phyloP scores from a whole-genome alignment of 2,888 invertebrate species.

The Drosophila atripex region DNA sequence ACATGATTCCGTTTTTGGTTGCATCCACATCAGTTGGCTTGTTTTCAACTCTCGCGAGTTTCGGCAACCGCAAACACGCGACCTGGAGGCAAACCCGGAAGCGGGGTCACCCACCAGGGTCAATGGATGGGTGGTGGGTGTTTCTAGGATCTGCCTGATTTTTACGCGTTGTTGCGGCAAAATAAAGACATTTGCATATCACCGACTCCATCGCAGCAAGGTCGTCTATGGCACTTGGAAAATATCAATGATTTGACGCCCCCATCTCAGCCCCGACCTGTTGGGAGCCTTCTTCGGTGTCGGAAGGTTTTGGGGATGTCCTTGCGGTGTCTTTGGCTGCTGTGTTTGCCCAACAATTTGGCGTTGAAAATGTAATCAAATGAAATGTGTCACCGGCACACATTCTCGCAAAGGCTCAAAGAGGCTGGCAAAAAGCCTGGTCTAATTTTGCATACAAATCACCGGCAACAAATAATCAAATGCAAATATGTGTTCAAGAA shows the following conservation, averaged over 20 bases:
- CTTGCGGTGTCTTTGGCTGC: neutral
- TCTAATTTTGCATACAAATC: constrained; percentile 79
- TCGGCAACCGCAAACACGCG: constrained; percentile 68
- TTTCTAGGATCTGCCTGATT: constrained; percentile 37
- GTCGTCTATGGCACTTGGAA: constrained; percentile 5
- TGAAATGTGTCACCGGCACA: constrained; percentile 65
- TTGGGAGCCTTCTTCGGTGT: constrained; percentile 6
- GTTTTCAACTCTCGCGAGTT: constrained; percentile 62
- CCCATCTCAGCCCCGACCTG: constrained; percentile 8
- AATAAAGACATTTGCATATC: constrained; percentile 70
- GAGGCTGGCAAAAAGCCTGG: constrained; percentile 30
- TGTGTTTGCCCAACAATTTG: constrained; percentile 20
- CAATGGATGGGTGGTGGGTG: constrained; percentile 1
- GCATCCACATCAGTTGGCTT: constrained; percentile 61
- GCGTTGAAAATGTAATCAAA: constrained; percentile 53
- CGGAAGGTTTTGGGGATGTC: neutral
- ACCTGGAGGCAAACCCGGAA: constrained; percentile 37
- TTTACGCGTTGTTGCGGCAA: constrained; percentile 53
- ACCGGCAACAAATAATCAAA: constrained; percentile 78
- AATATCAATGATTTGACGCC: constrained; percentile 9
- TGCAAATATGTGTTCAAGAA: constrained; percentile 76
- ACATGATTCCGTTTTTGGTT: constrained; percentile 13
- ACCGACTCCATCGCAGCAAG: constrained; percentile 41
- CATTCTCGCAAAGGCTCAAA: constrained; percentile 30
- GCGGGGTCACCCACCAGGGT: constrained; percentile 11